These are phyloP conservation scores for Gambusia yucatana DNA, from an alignment of 2,797 vertebrate species.

Conservation along the genomic window DNA sequence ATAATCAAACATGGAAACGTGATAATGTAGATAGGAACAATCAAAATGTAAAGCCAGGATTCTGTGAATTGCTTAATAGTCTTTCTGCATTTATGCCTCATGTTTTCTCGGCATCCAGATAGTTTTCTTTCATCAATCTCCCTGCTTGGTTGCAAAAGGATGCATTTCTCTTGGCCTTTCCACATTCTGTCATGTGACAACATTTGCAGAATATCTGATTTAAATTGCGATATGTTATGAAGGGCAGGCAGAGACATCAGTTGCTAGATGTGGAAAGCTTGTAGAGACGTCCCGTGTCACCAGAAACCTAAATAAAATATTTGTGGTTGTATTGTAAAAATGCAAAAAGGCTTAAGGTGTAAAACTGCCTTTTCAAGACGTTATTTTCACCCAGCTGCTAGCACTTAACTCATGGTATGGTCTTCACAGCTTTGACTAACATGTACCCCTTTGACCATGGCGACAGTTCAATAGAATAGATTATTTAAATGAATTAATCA, in stretches of 20 bases:
- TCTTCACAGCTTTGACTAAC: conserved; percentile 7
- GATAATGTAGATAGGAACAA: background rate
- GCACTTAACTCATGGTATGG: background rate
- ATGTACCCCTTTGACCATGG: conserved; percentile 17
- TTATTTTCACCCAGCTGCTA: background rate
- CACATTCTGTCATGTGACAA: background rate
- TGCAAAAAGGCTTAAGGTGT: background rate
- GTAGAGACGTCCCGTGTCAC: background rate
- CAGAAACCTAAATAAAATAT: background rate
- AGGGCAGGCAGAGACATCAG: background rate
- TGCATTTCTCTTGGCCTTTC: background rate
- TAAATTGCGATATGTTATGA: background rate
- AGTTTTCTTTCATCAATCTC: background rate
- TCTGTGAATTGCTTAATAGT: background rate
- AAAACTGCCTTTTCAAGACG: background rate
- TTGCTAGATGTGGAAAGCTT: background rate
- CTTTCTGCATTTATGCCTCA: background rate
- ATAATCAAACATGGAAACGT: background rate
- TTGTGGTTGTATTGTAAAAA: background rate
- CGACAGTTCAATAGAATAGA: conserved; percentile 35
- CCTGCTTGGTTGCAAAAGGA: background rate
- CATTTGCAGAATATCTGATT: background rate
- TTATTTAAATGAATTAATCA: conserved; percentile 72
- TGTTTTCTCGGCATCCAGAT: background rate
- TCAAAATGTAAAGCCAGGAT: background rate